Percentiles rank a stretch among this genome's conserved stretches.
These are phyloP conservation scores for Vanacampus margaritifer DNA, from an alignment of 2,113 vertebrate species.

Conservation along the genomic window DNA sequence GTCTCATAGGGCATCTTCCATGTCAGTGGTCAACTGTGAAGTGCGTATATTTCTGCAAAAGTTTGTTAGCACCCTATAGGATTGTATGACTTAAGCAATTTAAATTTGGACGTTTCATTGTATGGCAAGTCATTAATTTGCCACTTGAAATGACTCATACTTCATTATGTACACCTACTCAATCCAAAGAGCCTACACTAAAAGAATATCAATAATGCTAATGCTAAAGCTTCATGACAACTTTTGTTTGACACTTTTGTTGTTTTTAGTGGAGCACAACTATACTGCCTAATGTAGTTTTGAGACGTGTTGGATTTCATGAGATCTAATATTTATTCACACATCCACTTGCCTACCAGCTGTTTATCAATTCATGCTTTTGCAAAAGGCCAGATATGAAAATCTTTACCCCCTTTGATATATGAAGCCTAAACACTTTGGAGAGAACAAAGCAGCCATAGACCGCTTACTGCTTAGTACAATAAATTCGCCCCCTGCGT, in stretches of 20 bases:
- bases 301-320: background rate
- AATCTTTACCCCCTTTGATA: conserved; percentile 59
- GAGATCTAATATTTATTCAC: background rate
- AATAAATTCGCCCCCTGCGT: conserved; percentile 57
- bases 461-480: conserved; percentile 52
- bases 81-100: no score
- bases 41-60: no score
- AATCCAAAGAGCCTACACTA: background rate
- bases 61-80: no score
- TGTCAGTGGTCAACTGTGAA: background rate
- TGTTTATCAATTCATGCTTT: conserved; percentile 14
- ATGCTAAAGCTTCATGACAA: background rate
- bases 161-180: background rate
- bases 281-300: no score
- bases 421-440: conserved; percentile 38
- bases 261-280: background rate
- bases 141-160: no score
- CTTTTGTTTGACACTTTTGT: no score
- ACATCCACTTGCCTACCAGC: background rate
- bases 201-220: background rate
- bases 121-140: no score
- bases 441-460: conserved; percentile 49
- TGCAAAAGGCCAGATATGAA: conserved; percentile 43
- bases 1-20: background rate
- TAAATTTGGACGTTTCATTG: no score